Percentiles rank a stretch among this genome's conserved stretches.
Conservation (phyloP, 2,113 vertebrate species). For the Scolopax mira region DNA sequence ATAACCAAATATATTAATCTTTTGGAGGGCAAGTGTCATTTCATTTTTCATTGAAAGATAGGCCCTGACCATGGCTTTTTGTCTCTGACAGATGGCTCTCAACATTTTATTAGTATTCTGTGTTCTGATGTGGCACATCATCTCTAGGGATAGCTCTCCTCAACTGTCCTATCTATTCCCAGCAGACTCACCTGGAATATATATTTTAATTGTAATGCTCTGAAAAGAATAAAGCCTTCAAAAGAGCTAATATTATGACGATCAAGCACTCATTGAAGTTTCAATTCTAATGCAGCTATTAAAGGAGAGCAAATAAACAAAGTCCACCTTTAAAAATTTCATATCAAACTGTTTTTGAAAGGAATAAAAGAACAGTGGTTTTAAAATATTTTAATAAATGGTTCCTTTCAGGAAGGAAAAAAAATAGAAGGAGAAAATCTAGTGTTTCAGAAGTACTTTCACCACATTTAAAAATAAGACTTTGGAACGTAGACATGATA, state of each 20-base stretch:
- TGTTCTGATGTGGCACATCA: slow-evolving; percentile 7
- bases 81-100: slow-evolving; percentile 49
- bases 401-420: neutral
- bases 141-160: slow-evolving; percentile 20
- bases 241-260: neutral
- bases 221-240: slow-evolving; percentile 10
- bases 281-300: neutral
- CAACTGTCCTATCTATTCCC: neutral
- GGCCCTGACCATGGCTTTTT: slow-evolving; percentile 45
- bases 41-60: slow-evolving; percentile 51
- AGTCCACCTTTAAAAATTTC: neutral
- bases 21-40: slow-evolving; percentile 30
- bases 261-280: neutral
- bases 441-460: neutral
- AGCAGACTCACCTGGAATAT: slow-evolving; percentile 19
- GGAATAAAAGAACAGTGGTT: neutral
- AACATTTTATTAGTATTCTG: slow-evolving; percentile 55
- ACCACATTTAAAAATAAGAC: neutral
- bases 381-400: slow-evolving; percentile 5
- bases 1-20: slow-evolving; percentile 51
- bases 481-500: neutral
- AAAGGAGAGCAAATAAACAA: neutral
- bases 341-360: neutral
- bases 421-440: neutral
- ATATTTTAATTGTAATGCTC: slow-evolving; percentile 22